Evolutionary conservation across 2,888 invertebrate species (phyloP).

Genomic region (Melinopterus prodromus): DNA sequence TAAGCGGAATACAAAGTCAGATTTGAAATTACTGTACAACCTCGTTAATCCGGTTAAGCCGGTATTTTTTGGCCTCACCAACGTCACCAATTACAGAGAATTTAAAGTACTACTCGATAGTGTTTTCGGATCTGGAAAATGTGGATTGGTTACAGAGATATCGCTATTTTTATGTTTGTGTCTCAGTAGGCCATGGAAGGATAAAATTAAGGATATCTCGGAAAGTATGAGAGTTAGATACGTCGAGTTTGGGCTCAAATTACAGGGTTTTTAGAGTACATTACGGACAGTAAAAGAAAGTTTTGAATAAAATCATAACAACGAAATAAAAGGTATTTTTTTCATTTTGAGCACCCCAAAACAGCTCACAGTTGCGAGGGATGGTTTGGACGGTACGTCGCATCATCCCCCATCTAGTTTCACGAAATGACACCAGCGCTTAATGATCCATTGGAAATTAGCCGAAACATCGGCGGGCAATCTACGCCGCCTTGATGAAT

Average conservation of each 20-base stretch:
- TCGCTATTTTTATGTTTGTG: background rate
- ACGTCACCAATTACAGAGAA: background rate
- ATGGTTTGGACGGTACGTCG: background rate
- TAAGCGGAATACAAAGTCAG: background rate
- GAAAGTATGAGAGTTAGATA: background rate
- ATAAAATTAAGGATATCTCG: background rate
- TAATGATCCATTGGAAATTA: constrained; percentile 4
- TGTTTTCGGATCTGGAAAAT: background rate
- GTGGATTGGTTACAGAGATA: background rate
- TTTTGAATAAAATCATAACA: too few relatives aligned
- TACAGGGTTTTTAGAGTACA: background rate
- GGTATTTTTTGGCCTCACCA: background rate
- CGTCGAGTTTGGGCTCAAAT: background rate
- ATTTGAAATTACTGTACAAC: background rate
- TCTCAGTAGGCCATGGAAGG: background rate
- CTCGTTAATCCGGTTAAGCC: background rate
- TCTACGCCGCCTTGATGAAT: constrained; percentile 4
- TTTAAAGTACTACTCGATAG: background rate
- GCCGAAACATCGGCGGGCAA: constrained; percentile 4
- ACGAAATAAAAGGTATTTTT: too few relatives aligned
- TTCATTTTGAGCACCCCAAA: too few relatives aligned
- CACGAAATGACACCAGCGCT: background rate
- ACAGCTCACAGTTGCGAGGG: too few relatives aligned
- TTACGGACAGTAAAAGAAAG: background rate
- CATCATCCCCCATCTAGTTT: background rate